Evolutionary conservation across 2,797 vertebrate species (phyloP).

Genomic region (Nannoperca obscura): DNA sequence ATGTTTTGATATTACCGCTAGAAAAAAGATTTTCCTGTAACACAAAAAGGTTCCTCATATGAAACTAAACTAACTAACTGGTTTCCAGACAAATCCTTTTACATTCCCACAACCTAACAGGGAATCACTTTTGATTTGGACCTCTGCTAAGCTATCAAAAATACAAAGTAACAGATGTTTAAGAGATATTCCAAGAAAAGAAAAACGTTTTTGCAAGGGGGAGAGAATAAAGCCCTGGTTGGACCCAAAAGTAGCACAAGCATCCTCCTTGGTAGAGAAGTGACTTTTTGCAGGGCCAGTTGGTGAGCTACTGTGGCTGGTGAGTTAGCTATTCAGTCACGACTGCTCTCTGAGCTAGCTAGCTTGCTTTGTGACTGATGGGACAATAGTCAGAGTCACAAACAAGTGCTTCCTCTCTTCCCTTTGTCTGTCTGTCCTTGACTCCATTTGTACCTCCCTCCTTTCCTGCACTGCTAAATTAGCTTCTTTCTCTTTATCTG

Average conservation of each 20-base stretch:
- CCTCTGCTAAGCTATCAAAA: neutral
- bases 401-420: slow-evolving; percentile 44
- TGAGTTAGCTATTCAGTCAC: too few species aligned
- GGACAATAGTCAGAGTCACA: too few species aligned
- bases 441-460: slow-evolving; percentile 23
- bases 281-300: neutral
- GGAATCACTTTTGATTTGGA: neutral
- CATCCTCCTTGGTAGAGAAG: neutral
- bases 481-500: slow-evolving; percentile 39
- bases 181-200: neutral
- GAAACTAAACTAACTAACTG: neutral
- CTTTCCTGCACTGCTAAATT: slow-evolving; percentile 28
- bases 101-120: neutral
- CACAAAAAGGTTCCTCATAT: slow-evolving; percentile 9
- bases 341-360: neutral
- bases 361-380: neutral
- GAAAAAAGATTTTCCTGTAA: slow-evolving; percentile 26
- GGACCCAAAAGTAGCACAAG: neutral
- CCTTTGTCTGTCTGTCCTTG: slow-evolving; percentile 53
- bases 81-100: neutral
- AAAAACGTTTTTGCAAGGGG: neutral
- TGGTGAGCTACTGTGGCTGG: neutral
- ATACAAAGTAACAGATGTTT: neutral
- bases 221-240: neutral
- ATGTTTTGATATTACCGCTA: slow-evolving; percentile 53